Conservation (phyloP, 2,113 vertebrate genomes). For the Calcarius ornatus region DNA sequence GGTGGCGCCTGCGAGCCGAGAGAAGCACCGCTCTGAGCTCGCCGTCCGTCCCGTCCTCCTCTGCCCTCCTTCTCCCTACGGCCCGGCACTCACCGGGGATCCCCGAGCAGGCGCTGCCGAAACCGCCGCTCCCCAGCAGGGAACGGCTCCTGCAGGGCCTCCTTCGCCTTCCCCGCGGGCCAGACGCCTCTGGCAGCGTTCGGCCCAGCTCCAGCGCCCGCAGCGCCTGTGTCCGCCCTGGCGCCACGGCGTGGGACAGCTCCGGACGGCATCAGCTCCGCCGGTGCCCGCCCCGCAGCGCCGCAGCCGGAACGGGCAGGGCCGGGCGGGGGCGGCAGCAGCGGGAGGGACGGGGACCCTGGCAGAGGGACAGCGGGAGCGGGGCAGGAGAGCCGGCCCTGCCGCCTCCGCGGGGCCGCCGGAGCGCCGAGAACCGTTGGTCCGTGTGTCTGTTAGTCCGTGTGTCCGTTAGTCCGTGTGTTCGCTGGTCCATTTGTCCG, state of each 20-base stretch:
- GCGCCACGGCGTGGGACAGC: background rate
- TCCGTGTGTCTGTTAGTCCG: background rate
- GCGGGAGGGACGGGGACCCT: background rate
- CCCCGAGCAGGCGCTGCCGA: background rate
- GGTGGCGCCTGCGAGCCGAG: background rate
- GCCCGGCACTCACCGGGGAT: background rate
- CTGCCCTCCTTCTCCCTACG: too few relatives aligned
- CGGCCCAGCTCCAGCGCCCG: background rate
- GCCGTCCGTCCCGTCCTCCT: background rate
- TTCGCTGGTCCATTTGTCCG: background rate
- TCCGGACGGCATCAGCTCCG: background rate
- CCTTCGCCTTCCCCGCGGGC: background rate
- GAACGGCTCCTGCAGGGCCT: background rate
- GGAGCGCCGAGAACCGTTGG: too few relatives aligned
- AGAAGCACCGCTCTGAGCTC: background rate
- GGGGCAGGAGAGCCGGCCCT: rapidly evolving
- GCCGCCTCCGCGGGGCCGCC: too few relatives aligned
- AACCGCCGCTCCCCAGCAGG: too few relatives aligned
- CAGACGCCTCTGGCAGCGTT: background rate
- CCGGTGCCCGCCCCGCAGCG: too few relatives aligned
- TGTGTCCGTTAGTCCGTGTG: rapidly evolving
- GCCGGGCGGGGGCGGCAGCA: background rate
- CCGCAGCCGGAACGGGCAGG: too few relatives aligned
- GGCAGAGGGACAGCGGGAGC: background rate
- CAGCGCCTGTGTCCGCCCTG: background rate